These are phyloP conservation scores for Antheraea pernyi DNA, from an alignment of 1,140 invertebrate species.

Conservation along the genomic window DNA sequence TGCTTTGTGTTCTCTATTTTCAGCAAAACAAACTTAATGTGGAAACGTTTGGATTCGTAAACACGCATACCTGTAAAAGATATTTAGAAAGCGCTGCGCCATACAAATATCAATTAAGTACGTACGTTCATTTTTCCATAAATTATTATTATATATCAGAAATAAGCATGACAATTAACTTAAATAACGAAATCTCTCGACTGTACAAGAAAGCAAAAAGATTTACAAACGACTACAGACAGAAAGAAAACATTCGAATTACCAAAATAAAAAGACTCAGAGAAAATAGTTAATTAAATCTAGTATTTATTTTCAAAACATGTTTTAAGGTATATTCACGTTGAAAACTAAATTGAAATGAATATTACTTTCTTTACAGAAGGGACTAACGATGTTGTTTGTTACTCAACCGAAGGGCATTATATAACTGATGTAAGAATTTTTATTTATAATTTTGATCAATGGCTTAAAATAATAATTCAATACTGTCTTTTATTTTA, in stretches of 20 bases:
- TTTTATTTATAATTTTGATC: conserved; percentile 3
- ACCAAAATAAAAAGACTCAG: no score
- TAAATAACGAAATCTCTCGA: no score
- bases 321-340: no score
- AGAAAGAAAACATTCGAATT: no score
- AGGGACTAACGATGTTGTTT: conserved; percentile 33
- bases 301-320: no score
- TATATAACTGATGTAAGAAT: conserved; percentile 37
- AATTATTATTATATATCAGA: neutral
- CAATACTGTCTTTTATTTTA: no score
- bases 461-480: neutral
- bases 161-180: no score
- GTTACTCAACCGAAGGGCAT: conserved; percentile 37
- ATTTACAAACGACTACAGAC: no score
- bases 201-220: no score
- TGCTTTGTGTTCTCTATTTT: conserved; percentile 12
- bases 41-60: conserved; percentile 34
- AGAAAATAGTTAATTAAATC: no score
- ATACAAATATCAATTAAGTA: conserved; percentile 27
- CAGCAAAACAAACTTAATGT: conserved; percentile 37
- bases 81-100: conserved; percentile 26
- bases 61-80: conserved; percentile 35
- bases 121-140: conserved; percentile 20
- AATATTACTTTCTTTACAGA: conserved; percentile 20
- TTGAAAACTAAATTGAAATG: neutral